phyloP scores from a whole-genome alignment of 1,140 invertebrate species.

The Drosophila gunungcola region DNA sequence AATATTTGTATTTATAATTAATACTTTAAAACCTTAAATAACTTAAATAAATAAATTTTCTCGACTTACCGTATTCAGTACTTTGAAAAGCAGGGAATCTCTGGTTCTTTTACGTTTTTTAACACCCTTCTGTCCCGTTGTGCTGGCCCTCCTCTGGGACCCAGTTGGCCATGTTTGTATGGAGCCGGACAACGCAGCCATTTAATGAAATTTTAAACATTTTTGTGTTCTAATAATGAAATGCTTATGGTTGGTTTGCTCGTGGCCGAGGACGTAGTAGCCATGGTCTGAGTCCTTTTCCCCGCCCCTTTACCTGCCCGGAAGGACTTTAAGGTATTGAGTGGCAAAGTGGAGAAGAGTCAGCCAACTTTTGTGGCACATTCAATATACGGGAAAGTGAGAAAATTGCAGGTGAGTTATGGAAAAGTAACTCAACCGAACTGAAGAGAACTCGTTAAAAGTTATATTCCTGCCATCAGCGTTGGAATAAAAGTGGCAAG shows the following conservation, averaged over 20 bases:
- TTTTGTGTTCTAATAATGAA: conserved; percentile 79
- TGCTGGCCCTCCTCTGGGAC: conserved; percentile 15
- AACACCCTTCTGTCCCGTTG: background rate
- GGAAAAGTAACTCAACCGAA: conserved; percentile 20
- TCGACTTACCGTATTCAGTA: too few relatives aligned
- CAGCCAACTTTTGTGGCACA: conserved; percentile 1
- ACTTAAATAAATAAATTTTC: background rate
- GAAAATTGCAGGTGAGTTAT: conserved; percentile 38
- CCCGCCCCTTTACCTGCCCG: background rate
- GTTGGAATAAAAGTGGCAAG: conserved; percentile 56
- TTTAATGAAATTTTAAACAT: conserved; percentile 81
- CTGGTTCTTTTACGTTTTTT: background rate
- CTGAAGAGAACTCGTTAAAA: conserved; percentile 72
- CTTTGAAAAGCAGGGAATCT: conserved; percentile 1
- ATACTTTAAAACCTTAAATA: background rate
- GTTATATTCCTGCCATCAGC: conserved; percentile 37
- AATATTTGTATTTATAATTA: too few relatives aligned
- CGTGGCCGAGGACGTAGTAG: conserved; percentile 15
- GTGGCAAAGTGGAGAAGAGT: background rate
- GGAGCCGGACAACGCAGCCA: conserved; percentile 54
- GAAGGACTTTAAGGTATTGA: conserved; percentile 31
- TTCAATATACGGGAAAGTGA: conserved; percentile 8
- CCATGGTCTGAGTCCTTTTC: background rate
- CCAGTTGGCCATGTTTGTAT: conserved; percentile 35
- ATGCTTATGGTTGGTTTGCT: conserved; percentile 60